Evolutionary conservation across 2,888 invertebrate genomes (phyloP), one percentile per base, ranked within the genome.

Genomic region (Vanessa cardui): DNA sequence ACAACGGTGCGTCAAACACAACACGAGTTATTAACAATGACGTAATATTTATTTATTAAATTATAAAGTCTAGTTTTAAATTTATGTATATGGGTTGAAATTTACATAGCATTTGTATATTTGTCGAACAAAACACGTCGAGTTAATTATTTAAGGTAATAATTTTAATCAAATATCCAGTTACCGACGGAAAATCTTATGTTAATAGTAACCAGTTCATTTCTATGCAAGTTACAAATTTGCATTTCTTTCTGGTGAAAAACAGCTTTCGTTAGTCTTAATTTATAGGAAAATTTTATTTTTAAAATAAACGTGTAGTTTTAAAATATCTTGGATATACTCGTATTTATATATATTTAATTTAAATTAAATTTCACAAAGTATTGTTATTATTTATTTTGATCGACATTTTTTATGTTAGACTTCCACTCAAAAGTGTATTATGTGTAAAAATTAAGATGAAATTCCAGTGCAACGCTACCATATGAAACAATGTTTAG

Each of bases 211-310:
- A 26, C 26, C 52, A 31, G 52, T 52, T 52, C 52, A 52, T 52
- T 52, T 52, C 52, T 26, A 52, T 52, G 52, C 52, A 52, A 52
- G 52, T 52, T 52, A 31, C 52, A 31, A 31, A 54, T 54, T 54
- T 16, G 52, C 52, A 54, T 54, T 54, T 54, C 52, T 26, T 54
- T 54, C 16, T 31, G 2, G 26, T 31, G 52, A 31, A 54, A 54
- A 31, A 54, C 26, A 26, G 16, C 52, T 54, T 54, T 54, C 52
- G 52, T n/a, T 54, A 16, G 16, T 16, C 31, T 31, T 16, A 31
- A 54, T 26, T 54, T 15, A 52, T 54, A 26, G 15, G 52, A 52
- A 26, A 5, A 20, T 16, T 26, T 2, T 21, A 20, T 52, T 52
- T 52, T 52, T 39, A 3, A 39, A 16, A 2, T 21, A 52, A 52